Percentiles rank a stretch among this genome's conserved stretches.
Conservation (phyloP, 2,113 vertebrate species). For the Phyllostomus discolor region DNA sequence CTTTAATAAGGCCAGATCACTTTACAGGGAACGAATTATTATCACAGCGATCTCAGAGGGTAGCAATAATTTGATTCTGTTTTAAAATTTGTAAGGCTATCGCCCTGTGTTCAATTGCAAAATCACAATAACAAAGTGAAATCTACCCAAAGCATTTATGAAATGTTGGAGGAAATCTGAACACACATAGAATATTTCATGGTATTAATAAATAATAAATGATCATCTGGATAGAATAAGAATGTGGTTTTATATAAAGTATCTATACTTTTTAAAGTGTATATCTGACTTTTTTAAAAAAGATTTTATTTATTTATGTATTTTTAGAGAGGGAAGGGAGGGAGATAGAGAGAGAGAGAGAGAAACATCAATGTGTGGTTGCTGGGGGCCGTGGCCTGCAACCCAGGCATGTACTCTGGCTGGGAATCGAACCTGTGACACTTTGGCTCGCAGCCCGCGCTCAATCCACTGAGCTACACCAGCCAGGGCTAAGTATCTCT, state of each 20-base stretch:
- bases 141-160: neutral
- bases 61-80: constrained; percentile 24
- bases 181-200: neutral
- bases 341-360: too few species aligned
- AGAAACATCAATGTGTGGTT: too few species aligned
- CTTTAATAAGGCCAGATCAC: constrained; percentile 29
- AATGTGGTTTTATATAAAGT: neutral
- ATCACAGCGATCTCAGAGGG: constrained; percentile 18
- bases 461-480: too few species aligned
- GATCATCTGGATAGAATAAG: neutral
- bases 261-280: neutral
- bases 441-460: too few species aligned
- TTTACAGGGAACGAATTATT: constrained; percentile 26
- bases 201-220: neutral
- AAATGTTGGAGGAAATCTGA: neutral
- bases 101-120: neutral
- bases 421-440: too few species aligned
- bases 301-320: too few species aligned
- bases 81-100: neutral
- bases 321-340: too few species aligned
- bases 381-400: too few species aligned
- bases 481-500: neutral
- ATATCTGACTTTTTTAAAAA: too few species aligned
- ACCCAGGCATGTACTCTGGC: too few species aligned
- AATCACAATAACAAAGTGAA: neutral